A percentile compares a stretch with the other conserved stretches of the same genome.
Evolutionary conservation across 2,113 vertebrate species (phyloP).

Genomic region (Heterochromis multidens): DNA sequence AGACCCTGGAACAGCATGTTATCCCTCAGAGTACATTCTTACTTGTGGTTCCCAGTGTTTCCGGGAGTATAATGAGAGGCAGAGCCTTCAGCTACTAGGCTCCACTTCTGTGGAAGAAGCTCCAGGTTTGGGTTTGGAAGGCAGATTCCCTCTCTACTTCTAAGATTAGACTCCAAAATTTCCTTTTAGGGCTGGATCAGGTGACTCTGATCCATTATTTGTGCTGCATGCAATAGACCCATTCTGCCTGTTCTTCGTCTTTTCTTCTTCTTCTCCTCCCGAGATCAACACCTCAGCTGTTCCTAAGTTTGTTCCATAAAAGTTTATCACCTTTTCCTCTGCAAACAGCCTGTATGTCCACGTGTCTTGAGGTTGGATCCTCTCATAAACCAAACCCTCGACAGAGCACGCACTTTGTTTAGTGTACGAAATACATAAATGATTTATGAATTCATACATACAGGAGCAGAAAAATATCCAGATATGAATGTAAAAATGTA

Average conservation of each 20-base stretch:
- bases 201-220: background rate
- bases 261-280: background rate
- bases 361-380: background rate
- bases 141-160: background rate
- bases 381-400: background rate
- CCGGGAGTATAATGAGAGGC: background rate
- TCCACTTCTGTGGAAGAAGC: background rate
- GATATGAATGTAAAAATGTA: constrained; percentile 71
- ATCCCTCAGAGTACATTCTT: background rate
- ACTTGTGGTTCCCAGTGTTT: background rate
- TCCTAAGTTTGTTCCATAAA: background rate
- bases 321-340: background rate
- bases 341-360: background rate
- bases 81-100: background rate
- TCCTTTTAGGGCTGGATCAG: background rate
- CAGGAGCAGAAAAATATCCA: constrained; percentile 22
- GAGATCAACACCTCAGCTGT: background rate
- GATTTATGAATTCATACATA: background rate
- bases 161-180: background rate
- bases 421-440: background rate
- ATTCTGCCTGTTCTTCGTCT: background rate
- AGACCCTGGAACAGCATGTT: background rate
- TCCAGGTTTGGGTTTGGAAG: background rate
- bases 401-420: background rate
- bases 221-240: background rate